Base-by-base conservation (phyloP, 2,797 vertebrate species). In the Anguilla obscura region DNA sequence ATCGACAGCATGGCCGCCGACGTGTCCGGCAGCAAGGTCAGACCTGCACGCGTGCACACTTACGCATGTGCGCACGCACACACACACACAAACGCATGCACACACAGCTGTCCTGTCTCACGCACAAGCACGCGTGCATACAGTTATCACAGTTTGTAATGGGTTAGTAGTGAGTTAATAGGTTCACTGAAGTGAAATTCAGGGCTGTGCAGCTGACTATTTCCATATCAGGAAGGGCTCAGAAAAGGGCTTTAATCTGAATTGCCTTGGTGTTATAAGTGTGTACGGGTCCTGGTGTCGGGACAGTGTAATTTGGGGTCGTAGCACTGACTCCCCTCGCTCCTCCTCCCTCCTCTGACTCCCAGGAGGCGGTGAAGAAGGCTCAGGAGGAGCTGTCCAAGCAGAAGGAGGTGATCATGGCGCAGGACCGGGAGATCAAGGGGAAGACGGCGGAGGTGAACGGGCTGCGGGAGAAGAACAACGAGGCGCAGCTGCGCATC, bases 401-500 rank as follows among this genome's bases (percentile, higher is more conserved):
- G 90, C 96, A 98, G 91, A 99, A 98, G 90, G 96, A 97, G 90
- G 91, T 96, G 85, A 96, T 99, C 88, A 89, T 93, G 87, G 90
- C 95, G 48, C 97, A 98, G 60, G 96, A 98, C 91, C 95, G 96
- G 86, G 96, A 96, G 60, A 97, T 99, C 91, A 97, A 97, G 96
- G 94, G 84, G 3, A 99, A 97, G 91, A 95, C 86, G 40, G 90
- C 91, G 12, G 97, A 98, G 91, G 93, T 94, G 0, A 93, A 91
- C 86, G 95, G 95, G 83, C 93, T 97, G 33, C 94, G 94, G 85
- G 96, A 97, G 89, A 94, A 96, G 91, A 97, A 93, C 90, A 99
- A 98, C 54, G 96, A 98, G 30, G 93, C 95, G 7, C 97, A 98
- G 88, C 95, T 99, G 87, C 97, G 98, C 93, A 93, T 98, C 91